phyloP scores from a whole-genome alignment of 2,797 vertebrate genomes.

The Sebastes melanostomus region DNA sequence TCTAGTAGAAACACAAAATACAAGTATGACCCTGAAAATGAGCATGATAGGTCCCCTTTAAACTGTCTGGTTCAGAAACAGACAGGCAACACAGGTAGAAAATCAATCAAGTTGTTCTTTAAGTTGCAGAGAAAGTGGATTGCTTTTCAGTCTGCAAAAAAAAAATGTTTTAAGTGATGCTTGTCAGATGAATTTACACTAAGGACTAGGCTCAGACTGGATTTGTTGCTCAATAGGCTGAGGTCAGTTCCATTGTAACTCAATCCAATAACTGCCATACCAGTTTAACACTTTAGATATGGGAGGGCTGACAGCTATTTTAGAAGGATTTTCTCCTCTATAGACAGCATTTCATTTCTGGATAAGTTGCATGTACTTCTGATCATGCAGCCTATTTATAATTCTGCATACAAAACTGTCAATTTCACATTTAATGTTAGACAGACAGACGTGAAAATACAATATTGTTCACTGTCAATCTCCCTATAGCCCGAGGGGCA shows the following conservation, averaged over 20 bases:
- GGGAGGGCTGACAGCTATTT: slow-evolving; percentile 21
- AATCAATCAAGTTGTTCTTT: slow-evolving; percentile 28
- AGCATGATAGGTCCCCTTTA: background rate
- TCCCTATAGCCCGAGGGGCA: slow-evolving; percentile 36
- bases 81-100: slow-evolving; percentile 2
- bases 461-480: slow-evolving; percentile 57
- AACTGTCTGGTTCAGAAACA: slow-evolving; percentile 6
- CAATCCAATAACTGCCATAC: slow-evolving; percentile 43
- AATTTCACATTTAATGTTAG: slow-evolving; percentile 35
- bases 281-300: slow-evolving; percentile 42
- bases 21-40: background rate
- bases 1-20: background rate
- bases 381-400: slow-evolving; percentile 28
- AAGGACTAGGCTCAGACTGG: slow-evolving; percentile 25
- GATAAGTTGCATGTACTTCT: background rate
- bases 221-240: slow-evolving; percentile 46
- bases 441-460: slow-evolving; percentile 45
- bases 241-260: slow-evolving; percentile 47
- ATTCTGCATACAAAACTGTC: slow-evolving; percentile 43
- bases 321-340: background rate
- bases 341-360: slow-evolving; percentile 12
- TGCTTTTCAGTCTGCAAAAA: slow-evolving; percentile 17
- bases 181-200: slow-evolving; percentile 47
- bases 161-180: slow-evolving; percentile 35
- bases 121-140: slow-evolving; percentile 11